Percentiles rank a stretch among this genome's conserved stretches.
These are phyloP conservation scores for Elymnias hypermnestra DNA, from an alignment of 1,140 invertebrate genomes.

Conservation along the genomic window DNA sequence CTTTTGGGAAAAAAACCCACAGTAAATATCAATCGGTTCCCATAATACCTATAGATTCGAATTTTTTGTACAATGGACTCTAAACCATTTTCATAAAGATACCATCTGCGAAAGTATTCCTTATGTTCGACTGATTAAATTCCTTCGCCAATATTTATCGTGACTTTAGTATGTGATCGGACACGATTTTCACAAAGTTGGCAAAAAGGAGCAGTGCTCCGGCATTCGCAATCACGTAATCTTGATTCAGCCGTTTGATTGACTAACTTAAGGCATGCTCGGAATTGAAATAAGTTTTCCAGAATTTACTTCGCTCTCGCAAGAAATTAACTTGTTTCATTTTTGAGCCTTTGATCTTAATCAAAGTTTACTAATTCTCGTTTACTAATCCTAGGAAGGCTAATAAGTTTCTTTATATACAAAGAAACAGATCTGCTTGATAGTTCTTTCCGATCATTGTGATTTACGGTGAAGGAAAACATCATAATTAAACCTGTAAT, in stretches of 20 bases:
- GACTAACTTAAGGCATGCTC: conserved; percentile 15
- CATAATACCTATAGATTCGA: too few species aligned
- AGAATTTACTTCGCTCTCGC: conserved; percentile 1
- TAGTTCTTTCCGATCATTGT: too few species aligned
- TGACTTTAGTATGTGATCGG: conserved; percentile 17
- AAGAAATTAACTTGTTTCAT: neutral
- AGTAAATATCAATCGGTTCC: too few species aligned
- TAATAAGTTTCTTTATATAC: too few species aligned
- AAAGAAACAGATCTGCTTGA: too few species aligned
- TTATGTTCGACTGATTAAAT: conserved; percentile 17
- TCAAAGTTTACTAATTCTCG: too few species aligned
- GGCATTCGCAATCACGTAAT: conserved; percentile 21
- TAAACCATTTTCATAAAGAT: too few species aligned
- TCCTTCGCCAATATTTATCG: conserved; percentile 21
- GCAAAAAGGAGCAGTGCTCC: conserved; percentile 11
- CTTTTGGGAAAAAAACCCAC: too few species aligned
- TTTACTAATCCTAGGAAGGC: too few species aligned
- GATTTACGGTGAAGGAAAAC: too few species aligned
- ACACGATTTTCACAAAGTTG: conserved; percentile 21
- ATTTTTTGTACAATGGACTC: too few species aligned
- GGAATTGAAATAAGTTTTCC: conserved; percentile 7
- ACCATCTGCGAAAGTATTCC: neutral
- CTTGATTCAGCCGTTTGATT: conserved; percentile 20
- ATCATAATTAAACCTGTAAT: too few species aligned
- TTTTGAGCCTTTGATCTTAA: neutral